Conservation (phyloP, 2,113 vertebrate species). For the Tylochromis polylepis region DNA sequence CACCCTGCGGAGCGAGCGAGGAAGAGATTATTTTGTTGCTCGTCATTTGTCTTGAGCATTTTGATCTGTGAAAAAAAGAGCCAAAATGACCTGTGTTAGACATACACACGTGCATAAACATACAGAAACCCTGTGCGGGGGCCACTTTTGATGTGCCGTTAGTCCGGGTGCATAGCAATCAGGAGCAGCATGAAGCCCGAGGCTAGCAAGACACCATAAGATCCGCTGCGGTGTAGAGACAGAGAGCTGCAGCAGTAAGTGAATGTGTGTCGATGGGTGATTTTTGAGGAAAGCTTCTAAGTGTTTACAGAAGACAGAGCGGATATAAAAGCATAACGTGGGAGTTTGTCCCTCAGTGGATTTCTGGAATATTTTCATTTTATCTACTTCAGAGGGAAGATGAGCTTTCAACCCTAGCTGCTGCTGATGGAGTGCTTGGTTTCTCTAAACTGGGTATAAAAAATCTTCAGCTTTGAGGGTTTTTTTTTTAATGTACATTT, state of each 20-base stretch:
- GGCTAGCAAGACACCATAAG: slow-evolving; percentile 36
- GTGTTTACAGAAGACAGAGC: slow-evolving; percentile 55
- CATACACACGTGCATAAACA: not conserved
- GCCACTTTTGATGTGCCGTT: slow-evolving; percentile 45
- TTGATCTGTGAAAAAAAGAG: slow-evolving; percentile 26
- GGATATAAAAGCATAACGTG: slow-evolving; percentile 52
- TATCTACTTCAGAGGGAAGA: slow-evolving; percentile 46
- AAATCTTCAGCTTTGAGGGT: not conserved
- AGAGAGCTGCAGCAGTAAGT: not conserved
- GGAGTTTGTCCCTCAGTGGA: slow-evolving; percentile 54
- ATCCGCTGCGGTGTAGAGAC: not conserved
- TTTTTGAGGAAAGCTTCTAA: slow-evolving; percentile 47
- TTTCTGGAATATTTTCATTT: slow-evolving; percentile 51
- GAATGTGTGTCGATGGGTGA: slow-evolving; percentile 41
- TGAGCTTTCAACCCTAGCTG: slow-evolving; percentile 40
- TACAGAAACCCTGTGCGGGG: not conserved
- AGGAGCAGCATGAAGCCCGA: slow-evolving; percentile 44
- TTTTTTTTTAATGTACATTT: not conserved
- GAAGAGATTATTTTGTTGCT: slow-evolving; percentile 6
- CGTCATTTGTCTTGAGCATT: slow-evolving; percentile 41
- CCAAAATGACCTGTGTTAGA: slow-evolving; percentile 16
- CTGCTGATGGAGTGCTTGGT: slow-evolving; percentile 36
- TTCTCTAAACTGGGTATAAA: slow-evolving; percentile 15
- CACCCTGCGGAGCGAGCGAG: slow-evolving; percentile 11
- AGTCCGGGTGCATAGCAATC: slow-evolving; percentile 37